Evolutionary conservation across 2,113 vertebrate species (phyloP).

Genomic region (Neomonachus schauinslandi): DNA sequence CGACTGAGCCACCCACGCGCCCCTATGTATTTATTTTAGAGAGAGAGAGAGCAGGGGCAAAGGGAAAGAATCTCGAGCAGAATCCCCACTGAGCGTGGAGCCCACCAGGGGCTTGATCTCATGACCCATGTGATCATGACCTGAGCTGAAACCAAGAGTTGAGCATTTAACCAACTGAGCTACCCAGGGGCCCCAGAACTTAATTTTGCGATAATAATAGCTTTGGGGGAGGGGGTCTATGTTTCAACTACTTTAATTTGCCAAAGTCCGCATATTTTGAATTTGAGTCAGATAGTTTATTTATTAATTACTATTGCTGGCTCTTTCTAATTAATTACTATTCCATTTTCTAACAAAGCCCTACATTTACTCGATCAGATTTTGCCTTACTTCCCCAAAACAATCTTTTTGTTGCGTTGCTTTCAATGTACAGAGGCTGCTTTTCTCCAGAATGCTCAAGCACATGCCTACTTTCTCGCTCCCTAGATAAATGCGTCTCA

Average conservation of each 20-base stretch:
- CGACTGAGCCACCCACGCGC: too few relatives aligned
- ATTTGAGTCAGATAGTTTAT: background rate
- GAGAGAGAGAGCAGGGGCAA: too few relatives aligned
- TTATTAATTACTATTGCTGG: background rate
- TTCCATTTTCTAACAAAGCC: conserved; percentile 1
- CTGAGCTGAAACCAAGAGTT: too few relatives aligned
- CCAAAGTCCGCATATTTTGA: conserved; percentile 10
- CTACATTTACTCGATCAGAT: conserved; percentile 13
- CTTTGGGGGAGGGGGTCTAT: background rate
- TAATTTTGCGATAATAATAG: background rate
- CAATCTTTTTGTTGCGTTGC: background rate
- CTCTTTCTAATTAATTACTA: background rate
- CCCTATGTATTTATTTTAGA: too few relatives aligned
- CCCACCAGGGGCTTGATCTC: too few relatives aligned
- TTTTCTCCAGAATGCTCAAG: background rate
- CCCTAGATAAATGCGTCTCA: background rate
- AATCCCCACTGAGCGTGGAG: too few relatives aligned
- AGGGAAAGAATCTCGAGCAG: too few relatives aligned
- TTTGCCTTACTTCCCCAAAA: background rate
- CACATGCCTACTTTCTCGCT: background rate
- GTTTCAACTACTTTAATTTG: conserved; percentile 27
- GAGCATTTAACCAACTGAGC: too few relatives aligned
- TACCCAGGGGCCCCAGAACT: background rate
- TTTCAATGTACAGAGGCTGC: background rate
- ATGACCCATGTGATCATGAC: too few relatives aligned